These are phyloP conservation scores for Cordilura impudica DNA, from an alignment of 2,888 invertebrate genomes.

Conservation along the genomic window DNA sequence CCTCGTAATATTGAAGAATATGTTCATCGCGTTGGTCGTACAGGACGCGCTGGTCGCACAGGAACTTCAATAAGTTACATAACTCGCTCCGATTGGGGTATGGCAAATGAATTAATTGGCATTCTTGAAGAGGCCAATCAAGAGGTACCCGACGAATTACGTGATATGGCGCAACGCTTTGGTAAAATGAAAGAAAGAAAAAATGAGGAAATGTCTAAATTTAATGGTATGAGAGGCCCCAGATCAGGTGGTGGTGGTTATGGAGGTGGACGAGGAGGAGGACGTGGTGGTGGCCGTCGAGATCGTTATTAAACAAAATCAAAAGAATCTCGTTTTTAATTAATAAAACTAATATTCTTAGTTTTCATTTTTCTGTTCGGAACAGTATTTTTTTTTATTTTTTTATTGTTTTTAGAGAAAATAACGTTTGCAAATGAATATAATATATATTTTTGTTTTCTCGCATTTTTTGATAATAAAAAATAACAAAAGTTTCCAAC, in stretches of 20 bases:
- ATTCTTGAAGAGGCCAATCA: slow-evolving; percentile 93
- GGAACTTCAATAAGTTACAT: slow-evolving; percentile 91
- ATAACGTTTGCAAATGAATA: not conserved
- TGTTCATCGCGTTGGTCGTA: slow-evolving; percentile 94
- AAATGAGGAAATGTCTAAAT: slow-evolving; percentile 77
- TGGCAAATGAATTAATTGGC: slow-evolving; percentile 88
- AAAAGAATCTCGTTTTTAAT: not conserved
- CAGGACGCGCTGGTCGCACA: slow-evolving; percentile 92
- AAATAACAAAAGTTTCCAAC: not conserved
- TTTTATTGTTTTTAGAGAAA: not conserved
- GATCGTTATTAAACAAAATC: slow-evolving; percentile 64
- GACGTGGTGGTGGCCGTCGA: slow-evolving; percentile 64
- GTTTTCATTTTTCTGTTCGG: not conserved
- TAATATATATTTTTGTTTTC: not conserved
- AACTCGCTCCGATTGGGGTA: slow-evolving; percentile 88
- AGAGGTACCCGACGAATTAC: slow-evolving; percentile 87
- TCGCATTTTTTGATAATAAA: not conserved
- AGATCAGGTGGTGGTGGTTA: slow-evolving; percentile 61
- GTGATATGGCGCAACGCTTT: slow-evolving; percentile 87
- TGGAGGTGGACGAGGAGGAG: slow-evolving; percentile 43
- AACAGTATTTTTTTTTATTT: not conserved
- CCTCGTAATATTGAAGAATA: slow-evolving; percentile 97
- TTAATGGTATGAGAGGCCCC: slow-evolving; percentile 67
- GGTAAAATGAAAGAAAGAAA: slow-evolving; percentile 83
- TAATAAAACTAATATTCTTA: not conserved